Conservation (phyloP, 2,113 vertebrate species). For the Trochalopteron elliotii region DNA sequence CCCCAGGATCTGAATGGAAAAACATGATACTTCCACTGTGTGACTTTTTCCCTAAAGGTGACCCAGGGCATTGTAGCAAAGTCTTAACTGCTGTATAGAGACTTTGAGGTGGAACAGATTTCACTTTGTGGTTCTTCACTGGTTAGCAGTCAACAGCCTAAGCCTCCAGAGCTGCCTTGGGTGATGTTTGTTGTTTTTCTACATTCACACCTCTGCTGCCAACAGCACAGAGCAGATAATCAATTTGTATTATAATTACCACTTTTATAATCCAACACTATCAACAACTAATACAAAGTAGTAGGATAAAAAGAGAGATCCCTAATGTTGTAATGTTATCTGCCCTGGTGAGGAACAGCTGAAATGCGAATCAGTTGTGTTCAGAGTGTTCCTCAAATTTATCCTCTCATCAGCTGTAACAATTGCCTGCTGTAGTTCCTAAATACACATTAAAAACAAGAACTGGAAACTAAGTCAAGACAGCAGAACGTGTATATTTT, state of each 20-base stretch:
- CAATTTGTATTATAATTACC: not conserved
- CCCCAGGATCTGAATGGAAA: not conserved
- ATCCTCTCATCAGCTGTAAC: not conserved
- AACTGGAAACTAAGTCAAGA: constrained; percentile 13
- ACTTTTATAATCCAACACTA: not conserved
- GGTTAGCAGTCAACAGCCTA: not conserved
- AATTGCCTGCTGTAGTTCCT: constrained; percentile 10
- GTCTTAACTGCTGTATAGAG: not conserved
- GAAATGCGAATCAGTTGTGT: not conserved
- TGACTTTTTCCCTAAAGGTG: not conserved
- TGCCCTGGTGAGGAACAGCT: not conserved
- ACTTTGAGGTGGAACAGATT: not conserved
- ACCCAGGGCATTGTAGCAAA: not conserved
- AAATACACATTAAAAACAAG: constrained; percentile 17
- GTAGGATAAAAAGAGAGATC: not conserved
- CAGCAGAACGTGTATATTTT: constrained; percentile 14
- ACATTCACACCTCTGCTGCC: not conserved
- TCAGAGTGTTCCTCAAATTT: not conserved
- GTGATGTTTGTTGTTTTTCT: not conserved
- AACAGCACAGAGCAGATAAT: not conserved
- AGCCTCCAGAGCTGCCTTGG: not conserved
- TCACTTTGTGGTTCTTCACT: not conserved
- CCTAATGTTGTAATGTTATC: not conserved
- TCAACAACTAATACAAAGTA: not conserved
- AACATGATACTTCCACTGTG: not conserved